A percentile compares a stretch with the other conserved stretches of the same genome.
phyloP scores from a whole-genome alignment of 2,888 invertebrate genomes.

The Nezara viridula region DNA sequence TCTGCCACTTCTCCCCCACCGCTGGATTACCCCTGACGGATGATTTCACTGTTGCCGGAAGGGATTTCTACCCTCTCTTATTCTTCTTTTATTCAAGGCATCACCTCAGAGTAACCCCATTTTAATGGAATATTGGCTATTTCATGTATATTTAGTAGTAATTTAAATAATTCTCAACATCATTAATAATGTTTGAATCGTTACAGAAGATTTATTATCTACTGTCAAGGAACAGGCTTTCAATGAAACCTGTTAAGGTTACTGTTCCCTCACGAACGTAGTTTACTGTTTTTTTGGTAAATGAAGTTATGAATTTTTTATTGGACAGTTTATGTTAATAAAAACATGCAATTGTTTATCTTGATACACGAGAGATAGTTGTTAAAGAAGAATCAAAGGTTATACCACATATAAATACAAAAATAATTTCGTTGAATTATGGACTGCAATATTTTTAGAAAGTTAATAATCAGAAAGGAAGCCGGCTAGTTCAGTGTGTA shows the following conservation, averaged over 20 bases:
- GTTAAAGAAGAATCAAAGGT: no score
- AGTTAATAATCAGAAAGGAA: no score
- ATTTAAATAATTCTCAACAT: not conserved
- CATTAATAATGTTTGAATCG: not conserved
- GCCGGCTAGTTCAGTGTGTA: no score
- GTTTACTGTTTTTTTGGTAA: no score
- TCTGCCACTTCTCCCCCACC: not conserved
- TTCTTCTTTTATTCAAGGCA: constrained; percentile 33
- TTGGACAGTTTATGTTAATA: no score
- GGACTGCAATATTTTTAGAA: no score
- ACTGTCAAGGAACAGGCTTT: not conserved
- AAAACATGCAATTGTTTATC: no score
- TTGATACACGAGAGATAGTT: no score
- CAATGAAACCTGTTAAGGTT: not conserved
- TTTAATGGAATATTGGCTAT: constrained; percentile 31
- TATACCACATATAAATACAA: no score
- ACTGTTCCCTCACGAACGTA: not conserved
- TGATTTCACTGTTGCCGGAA: constrained; percentile 31
- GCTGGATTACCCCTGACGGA: not conserved
- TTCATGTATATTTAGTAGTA: not conserved
- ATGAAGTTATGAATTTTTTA: no score
- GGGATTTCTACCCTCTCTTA: constrained; percentile 20
- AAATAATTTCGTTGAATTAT: no score
- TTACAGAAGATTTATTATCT: not conserved
- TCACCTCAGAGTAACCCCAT: not conserved